phyloP scores from a whole-genome alignment of 2,888 invertebrate genomes.

The Corbicula japonica region DNA sequence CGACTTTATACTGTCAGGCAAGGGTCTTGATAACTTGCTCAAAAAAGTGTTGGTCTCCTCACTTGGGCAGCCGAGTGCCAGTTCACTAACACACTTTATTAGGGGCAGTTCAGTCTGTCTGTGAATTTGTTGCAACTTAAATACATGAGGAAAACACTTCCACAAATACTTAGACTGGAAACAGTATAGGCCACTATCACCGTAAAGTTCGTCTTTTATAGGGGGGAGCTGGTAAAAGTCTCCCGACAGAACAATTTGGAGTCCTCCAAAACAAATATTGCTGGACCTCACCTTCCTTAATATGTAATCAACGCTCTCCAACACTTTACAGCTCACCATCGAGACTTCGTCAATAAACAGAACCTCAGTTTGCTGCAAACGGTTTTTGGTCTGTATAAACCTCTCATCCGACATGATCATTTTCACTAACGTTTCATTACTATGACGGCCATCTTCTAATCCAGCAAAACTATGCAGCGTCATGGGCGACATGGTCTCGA shows the following conservation, averaged over 20 bases:
- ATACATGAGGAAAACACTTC: neutral
- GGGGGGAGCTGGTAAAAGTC: slow-evolving; percentile 1
- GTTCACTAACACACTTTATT: neutral
- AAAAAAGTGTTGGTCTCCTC: neutral
- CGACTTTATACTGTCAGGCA: neutral
- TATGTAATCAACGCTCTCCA: neutral
- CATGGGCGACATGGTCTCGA: neutral
- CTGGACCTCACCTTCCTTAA: neutral
- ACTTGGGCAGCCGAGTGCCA: neutral
- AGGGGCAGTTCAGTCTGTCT: neutral
- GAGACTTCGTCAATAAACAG: neutral
- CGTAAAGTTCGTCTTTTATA: neutral
- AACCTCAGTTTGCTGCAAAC: neutral
- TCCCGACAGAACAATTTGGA: neutral
- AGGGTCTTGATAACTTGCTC: neutral
- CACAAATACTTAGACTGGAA: neutral
- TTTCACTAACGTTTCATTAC: slow-evolving; percentile 2
- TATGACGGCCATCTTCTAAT: slow-evolving; percentile 25
- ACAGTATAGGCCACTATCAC: neutral
- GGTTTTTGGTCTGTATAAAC: slow-evolving; percentile 11
- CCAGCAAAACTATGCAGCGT: slow-evolving; percentile 21
- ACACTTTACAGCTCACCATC: neutral
- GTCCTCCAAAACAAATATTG: neutral
- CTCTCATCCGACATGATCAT: slow-evolving; percentile 31
- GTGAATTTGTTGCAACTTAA: neutral